These are phyloP conservation scores for Progne subis DNA, from an alignment of 2,113 vertebrate species.

Conservation along the genomic window DNA sequence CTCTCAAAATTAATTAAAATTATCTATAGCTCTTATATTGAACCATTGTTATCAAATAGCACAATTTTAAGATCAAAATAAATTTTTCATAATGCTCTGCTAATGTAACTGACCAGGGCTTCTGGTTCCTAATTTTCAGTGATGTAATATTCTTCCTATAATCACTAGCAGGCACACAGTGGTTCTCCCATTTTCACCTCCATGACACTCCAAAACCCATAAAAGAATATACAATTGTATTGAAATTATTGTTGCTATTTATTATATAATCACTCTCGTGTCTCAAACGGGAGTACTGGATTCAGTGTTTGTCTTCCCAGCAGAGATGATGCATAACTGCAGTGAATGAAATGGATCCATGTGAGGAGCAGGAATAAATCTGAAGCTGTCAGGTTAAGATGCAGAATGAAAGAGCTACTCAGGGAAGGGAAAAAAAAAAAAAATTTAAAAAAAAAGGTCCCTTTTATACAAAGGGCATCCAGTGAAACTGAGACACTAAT, in stretches of 20 bases:
- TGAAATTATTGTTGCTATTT: not conserved
- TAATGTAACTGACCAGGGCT: not conserved
- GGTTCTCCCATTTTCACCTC: not conserved
- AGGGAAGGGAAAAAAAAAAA: not conserved
- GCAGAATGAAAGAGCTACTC: not conserved
- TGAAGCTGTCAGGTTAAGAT: not conserved
- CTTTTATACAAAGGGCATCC: not conserved
- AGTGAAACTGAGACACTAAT: not conserved
- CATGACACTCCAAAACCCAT: not conserved
- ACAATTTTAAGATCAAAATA: not conserved
- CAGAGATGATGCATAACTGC: not conserved
- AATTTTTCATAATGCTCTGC: not conserved
- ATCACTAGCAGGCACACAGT: not conserved
- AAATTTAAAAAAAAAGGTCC: too few species aligned
- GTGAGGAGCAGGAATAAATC: not conserved
- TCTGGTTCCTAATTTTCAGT: not conserved
- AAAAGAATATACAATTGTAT: not conserved
- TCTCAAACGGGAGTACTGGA: not conserved
- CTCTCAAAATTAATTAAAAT: not conserved
- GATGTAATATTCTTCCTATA: not conserved
- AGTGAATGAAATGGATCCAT: not conserved
- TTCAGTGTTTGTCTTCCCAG: not conserved
- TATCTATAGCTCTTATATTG: not conserved
- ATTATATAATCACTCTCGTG: not conserved
- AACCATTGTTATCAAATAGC: not conserved